Evolutionary conservation across 2,888 invertebrate genomes (phyloP), one percentile per base, ranked within the genome.

Genomic region (Lepidochrysops patricia): DNA sequence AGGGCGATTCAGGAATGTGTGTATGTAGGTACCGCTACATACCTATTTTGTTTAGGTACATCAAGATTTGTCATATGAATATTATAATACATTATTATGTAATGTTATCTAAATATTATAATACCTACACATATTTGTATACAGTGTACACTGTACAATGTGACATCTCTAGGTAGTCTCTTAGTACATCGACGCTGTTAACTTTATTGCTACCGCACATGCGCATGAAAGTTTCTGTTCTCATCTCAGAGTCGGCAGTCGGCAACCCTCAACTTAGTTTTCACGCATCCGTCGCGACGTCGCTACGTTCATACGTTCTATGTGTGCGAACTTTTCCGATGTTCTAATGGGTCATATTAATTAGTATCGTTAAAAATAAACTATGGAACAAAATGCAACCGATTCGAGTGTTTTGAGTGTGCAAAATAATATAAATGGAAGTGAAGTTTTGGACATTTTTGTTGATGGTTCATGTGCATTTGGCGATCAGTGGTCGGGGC

Each of bases 371-470:
- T 62, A 58, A 66, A 68, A 69, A 68, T 71, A 72, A 83, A 83
- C 82, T 72, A 86, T 86, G 87, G 86, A 84, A 83, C 74, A 81
- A 66, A 72, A 86, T 85, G 84, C 68, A 61, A 66, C 19, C 63
- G 64, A 60, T 66, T 62, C 68, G 67, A 62, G 67, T 70, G 70
- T 63, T 73, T 80, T 50, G 32, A 58, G 34, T 49, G 49, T 26
- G 50, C 32, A 19, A 74, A 70, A 84, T 87, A 86, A 87, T 87
- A 15, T 13, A 19, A 43, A 43, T 88, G 88, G 87, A 87, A 79
- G 85, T 86, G 79, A 79, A 81, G 70, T 76, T 80, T 73, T 82
- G 80, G 82, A 78, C 70, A 68, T 79, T 68, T 69, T 68, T 84
- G 61, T 73, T 85, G 63, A 67, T 84, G 68, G 68, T 77, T 67